Percentiles rank a stretch among this genome's conserved stretches.
These are phyloP conservation scores for Heterodera schachtii DNA, from an alignment of 1,140 invertebrate species.

Conservation along the genomic window DNA sequence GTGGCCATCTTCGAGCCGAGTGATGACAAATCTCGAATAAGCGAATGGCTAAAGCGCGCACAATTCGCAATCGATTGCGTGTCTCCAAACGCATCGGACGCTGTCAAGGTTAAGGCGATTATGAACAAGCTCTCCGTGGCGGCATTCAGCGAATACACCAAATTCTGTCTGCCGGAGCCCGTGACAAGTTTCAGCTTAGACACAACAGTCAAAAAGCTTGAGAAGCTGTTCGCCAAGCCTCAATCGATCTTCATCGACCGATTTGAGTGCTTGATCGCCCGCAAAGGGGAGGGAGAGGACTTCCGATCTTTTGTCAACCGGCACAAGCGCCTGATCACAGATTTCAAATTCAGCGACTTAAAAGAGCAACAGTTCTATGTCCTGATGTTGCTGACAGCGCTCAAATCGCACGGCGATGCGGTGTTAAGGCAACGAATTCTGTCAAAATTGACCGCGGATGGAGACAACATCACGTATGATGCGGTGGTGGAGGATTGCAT, in stretches of 20 bases:
- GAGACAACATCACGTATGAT: neutral
- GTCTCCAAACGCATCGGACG: neutral
- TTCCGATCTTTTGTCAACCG: neutral
- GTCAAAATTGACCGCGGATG: constrained; percentile 3
- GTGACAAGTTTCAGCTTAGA: neutral
- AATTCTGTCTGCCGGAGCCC: neutral
- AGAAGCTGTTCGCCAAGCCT: constrained; percentile 1
- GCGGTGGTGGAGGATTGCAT: neutral
- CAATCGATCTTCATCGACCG: constrained; percentile 3
- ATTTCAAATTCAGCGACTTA: neutral
- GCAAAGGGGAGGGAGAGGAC: neutral
- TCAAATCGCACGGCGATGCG: neutral
- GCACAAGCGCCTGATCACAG: neutral
- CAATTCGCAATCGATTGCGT: constrained; percentile 3
- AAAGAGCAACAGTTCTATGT: constrained; percentile 6
- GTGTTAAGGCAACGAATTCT: neutral
- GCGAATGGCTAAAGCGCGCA: constrained; percentile 1
- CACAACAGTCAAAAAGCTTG: neutral
- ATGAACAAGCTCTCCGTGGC: neutral
- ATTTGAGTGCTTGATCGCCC: neutral
- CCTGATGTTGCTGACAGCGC: neutral
- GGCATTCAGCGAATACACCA: neutral
- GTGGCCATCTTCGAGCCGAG: neutral
- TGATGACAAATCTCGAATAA: neutral
- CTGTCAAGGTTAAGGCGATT: neutral